Base-by-base conservation (phyloP, 2,888 invertebrate species). In the Papilio demoleus region DNA sequence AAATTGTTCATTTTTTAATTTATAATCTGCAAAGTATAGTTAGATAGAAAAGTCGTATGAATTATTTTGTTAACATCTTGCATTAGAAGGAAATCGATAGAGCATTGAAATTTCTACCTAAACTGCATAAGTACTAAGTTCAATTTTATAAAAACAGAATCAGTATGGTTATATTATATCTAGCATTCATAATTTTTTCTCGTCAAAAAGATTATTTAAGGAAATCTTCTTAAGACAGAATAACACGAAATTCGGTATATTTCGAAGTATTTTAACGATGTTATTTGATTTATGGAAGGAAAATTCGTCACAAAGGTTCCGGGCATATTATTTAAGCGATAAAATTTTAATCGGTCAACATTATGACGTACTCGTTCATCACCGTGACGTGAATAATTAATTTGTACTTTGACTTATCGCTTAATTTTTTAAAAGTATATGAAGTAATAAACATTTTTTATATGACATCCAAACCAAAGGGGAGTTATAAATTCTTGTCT, bases 311-410 rank as follows among this genome's bases (percentile, higher is more conserved):
- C 31, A 17, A 17, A 47, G 62, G 27, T 47, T 22, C 31, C 2
- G 24, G 24, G 27, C 14, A 34, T 45, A 62, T 45, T 62, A 45
- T 62, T 62, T 47, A 34, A 62, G 17, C 45, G 17, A 34, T 47
- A 31, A 45, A 62, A 62, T 47, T 62, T 62, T 62, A 62, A 62
- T 45, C 34, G 47, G 24, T 31, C 31, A 27, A 34, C 47, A 47
- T 12, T 45, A 14, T 27, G 27, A 53, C 27, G n/a, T 8, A 53
- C n/a, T 53, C 53, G 53, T 53, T 53, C 27, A 27, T 53, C 53
- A 50, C 24, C 50, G 14, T 50, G 50, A 50, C 50, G 14, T 24
- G 27, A 50, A 50, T 50, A 27, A 50, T 50, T 50, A 24, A 27
- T 50, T 50, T 24, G 12, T 27, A 24, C 50, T 24, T 24, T 27